Conservation (phyloP, 1,140 invertebrate species). For the Carposina sasakii region DNA sequence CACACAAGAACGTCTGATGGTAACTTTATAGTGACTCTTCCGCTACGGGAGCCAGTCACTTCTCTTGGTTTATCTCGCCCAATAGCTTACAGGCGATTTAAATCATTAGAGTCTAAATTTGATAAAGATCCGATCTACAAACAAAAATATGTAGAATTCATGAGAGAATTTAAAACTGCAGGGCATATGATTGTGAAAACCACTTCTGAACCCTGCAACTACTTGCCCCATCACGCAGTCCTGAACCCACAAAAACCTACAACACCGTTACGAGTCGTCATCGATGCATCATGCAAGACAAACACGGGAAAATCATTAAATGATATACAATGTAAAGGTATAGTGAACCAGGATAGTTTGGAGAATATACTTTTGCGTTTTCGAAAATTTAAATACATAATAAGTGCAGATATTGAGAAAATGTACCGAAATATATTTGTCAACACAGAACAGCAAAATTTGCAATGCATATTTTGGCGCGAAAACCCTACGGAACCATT, state of each 20-base stretch:
- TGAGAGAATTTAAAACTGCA: not conserved
- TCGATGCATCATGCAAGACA: not conserved
- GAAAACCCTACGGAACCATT: conserved; percentile 16
- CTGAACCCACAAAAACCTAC: not conserved
- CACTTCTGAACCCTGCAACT: not conserved
- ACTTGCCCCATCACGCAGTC: not conserved
- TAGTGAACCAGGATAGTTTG: conserved; percentile 17
- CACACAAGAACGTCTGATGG: not conserved
- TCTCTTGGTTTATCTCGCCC: not conserved
- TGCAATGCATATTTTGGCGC: conserved; percentile 39
- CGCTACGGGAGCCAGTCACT: not conserved
- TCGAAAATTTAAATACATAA: conserved; percentile 22
- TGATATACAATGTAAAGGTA: not conserved
- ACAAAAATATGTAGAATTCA: not conserved
- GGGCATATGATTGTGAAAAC: not conserved
- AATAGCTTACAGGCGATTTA: not conserved
- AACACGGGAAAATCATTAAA: not conserved
- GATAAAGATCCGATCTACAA: not conserved
- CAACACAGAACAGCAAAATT: conserved; percentile 20
- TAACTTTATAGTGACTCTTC: not conserved
- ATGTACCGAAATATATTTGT: conserved; percentile 28
- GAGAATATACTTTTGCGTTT: conserved; percentile 36
- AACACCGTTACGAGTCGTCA: not conserved
- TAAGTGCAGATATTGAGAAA: conserved; percentile 15
- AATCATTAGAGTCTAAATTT: not conserved